Evolutionary conservation across 2,888 invertebrate genomes (phyloP).

Genomic region (Cheilosia soror): DNA sequence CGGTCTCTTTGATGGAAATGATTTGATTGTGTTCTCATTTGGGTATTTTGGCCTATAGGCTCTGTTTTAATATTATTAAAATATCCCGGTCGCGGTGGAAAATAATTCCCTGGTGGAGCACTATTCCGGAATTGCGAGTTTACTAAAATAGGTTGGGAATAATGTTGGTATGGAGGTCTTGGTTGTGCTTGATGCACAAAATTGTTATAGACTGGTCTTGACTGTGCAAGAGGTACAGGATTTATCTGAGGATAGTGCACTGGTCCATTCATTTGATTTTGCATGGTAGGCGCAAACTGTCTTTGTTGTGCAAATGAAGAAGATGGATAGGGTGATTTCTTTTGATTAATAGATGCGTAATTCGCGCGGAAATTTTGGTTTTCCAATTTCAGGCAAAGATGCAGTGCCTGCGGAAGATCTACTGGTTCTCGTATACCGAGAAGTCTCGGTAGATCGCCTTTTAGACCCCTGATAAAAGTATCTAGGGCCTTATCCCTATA

Average conservation of each 20-base stretch:
- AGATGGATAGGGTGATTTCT: too few relatives aligned
- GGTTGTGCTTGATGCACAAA: neutral
- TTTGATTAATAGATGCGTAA: neutral
- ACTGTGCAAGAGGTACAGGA: neutral
- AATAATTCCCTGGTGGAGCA: neutral
- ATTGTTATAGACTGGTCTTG: neutral
- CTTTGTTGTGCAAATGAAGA: too few relatives aligned
- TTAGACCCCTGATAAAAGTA: constrained; percentile 70
- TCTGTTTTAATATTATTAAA: neutral
- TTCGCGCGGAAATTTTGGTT: constrained; percentile 46
- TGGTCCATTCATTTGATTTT: too few relatives aligned
- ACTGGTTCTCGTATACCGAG: constrained; percentile 67
- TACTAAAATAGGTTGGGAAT: neutral
- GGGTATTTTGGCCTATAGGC: neutral
- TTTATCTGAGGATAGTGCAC: too few relatives aligned
- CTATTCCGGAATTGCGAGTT: neutral
- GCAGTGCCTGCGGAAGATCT: constrained; percentile 61
- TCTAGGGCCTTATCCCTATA: constrained; percentile 74
- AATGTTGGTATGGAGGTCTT: neutral
- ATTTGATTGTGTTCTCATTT: neutral
- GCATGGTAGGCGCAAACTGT: too few relatives aligned
- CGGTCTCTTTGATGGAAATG: neutral
- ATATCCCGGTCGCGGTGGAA: neutral
- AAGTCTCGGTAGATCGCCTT: constrained; percentile 70
- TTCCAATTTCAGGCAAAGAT: constrained; percentile 63